Conservation (phyloP, 64 coral and sea anemone species). For the Montipora foliosa region DNA sequence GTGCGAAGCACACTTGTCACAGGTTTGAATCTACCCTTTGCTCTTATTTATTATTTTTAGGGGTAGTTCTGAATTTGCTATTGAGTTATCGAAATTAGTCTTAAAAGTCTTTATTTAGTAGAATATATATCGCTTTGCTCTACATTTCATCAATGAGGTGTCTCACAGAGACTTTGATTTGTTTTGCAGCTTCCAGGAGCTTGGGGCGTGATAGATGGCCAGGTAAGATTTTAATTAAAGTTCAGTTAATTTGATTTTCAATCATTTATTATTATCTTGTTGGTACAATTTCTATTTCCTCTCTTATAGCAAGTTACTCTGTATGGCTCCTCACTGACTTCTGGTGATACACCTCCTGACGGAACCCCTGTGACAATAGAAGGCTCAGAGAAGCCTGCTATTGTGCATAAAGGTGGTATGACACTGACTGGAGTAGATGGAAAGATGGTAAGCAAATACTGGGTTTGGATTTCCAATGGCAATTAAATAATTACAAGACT, state of each 20-base stretch:
- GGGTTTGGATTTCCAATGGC: neutral
- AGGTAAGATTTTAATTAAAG: slow-evolving; percentile 50
- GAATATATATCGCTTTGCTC: too few species aligned
- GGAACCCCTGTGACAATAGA: slow-evolving; percentile 73
- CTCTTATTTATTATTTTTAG: too few species aligned
- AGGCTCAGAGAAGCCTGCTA: slow-evolving; percentile 85
- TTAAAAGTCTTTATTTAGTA: too few species aligned
- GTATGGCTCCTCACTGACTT: slow-evolving; percentile 84
- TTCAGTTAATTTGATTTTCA: neutral
- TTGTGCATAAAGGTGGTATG: slow-evolving; percentile 97
- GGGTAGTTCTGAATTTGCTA: too few species aligned
- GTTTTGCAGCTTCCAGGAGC: slow-evolving; percentile 88
- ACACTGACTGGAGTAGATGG: slow-evolving; percentile 92
- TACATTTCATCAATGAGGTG: too few species aligned
- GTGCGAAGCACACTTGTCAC: too few species aligned
- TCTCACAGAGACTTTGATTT: too few species aligned
- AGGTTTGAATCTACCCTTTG: too few species aligned
- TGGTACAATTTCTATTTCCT: neutral
- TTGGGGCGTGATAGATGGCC: slow-evolving; percentile 94
- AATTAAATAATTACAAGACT: too few species aligned
- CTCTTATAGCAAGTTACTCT: slow-evolving; percentile 85
- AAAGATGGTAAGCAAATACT: slow-evolving; percentile 78
- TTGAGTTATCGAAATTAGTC: too few species aligned
- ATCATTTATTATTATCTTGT: neutral
- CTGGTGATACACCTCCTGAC: slow-evolving; percentile 72